Conservation (phyloP, 2,888 invertebrate species). For the Scelioninae gen. 1 region DNA sequence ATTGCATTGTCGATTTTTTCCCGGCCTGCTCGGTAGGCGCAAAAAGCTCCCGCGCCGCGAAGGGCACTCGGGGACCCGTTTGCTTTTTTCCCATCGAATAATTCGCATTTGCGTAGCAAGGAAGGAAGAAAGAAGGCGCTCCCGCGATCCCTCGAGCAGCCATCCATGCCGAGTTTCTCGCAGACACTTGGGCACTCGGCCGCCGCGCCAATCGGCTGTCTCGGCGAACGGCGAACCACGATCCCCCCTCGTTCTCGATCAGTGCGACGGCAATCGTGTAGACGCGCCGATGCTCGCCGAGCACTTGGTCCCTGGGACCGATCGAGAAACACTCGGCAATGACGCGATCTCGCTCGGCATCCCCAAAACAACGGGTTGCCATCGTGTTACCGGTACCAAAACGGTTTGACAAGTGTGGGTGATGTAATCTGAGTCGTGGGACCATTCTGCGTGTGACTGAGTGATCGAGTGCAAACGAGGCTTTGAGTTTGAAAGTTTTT, state of each 20-base stretch:
- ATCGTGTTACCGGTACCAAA: slow-evolving; percentile 12
- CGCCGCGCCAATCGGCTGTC: slow-evolving; percentile 78
- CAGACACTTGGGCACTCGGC: slow-evolving; percentile 65
- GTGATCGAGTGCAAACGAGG: slow-evolving; percentile 34
- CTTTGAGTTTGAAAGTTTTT: background rate
- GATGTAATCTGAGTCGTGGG: slow-evolving; percentile 13
- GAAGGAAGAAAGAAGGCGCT: slow-evolving; percentile 65
- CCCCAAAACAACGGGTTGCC: slow-evolving; percentile 37
- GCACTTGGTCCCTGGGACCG: slow-evolving; percentile 56
- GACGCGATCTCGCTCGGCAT: slow-evolving; percentile 39
- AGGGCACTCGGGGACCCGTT: slow-evolving; percentile 18
- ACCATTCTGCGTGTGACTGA: background rate
- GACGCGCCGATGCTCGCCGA: slow-evolving; percentile 48
- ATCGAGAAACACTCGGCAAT: slow-evolving; percentile 52
- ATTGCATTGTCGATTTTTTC: slow-evolving; percentile 35
- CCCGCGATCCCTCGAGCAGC: slow-evolving; percentile 48
- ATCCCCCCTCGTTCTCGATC: slow-evolving; percentile 61
- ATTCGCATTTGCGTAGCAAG: slow-evolving; percentile 59
- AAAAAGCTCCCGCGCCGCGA: slow-evolving; percentile 36
- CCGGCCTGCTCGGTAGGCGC: slow-evolving; percentile 10
- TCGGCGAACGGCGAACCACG: slow-evolving; percentile 53
- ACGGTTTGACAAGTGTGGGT: background rate
- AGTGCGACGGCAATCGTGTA: slow-evolving; percentile 52
- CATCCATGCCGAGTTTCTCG: slow-evolving; percentile 72
- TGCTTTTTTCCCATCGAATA: slow-evolving; percentile 56